Percentiles rank a stretch among this genome's conserved stretches.
phyloP scores from a whole-genome alignment of 2,113 vertebrate genomes.

The Nymphicus hollandicus region DNA sequence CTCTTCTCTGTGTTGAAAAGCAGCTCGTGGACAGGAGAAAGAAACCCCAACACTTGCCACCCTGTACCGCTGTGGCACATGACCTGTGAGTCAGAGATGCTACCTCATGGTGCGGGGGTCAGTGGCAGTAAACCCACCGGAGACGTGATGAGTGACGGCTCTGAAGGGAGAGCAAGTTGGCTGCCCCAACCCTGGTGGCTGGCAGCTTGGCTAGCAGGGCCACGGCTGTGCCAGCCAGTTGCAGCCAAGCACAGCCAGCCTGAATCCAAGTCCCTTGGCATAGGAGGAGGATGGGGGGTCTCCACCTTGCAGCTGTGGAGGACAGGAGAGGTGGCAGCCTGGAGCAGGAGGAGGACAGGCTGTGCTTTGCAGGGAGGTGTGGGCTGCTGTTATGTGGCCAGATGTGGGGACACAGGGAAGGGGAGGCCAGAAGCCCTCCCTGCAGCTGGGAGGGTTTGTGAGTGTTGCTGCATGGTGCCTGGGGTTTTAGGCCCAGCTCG shows the following conservation, averaged over 20 bases:
- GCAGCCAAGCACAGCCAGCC: not conserved
- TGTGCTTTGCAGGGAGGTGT: not conserved
- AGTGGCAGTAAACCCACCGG: not conserved
- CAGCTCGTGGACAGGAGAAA: not conserved
- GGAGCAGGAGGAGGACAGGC: not conserved
- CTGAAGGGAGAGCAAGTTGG: not conserved
- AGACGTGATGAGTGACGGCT: not conserved
- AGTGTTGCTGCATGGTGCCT: not conserved
- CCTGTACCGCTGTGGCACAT: not conserved
- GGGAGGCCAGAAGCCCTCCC: not conserved
- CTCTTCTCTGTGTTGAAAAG: not conserved
- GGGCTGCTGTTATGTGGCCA: not conserved
- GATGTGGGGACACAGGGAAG: not conserved
- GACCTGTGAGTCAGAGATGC: not conserved
- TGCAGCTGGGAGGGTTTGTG: not conserved
- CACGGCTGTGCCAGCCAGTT: not conserved
- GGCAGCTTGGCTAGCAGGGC: not conserved
- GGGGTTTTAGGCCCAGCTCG: not conserved
- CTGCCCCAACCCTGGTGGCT: no score
- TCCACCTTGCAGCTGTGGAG: not conserved
- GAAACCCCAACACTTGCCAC: not conserved
- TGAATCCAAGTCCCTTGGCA: not conserved
- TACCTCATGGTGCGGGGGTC: not conserved
- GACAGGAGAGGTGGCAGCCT: not conserved
- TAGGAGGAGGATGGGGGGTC: not conserved